Evolutionary conservation across 2,113 vertebrate species (phyloP).

Genomic region (Rhombomys opimus): DNA sequence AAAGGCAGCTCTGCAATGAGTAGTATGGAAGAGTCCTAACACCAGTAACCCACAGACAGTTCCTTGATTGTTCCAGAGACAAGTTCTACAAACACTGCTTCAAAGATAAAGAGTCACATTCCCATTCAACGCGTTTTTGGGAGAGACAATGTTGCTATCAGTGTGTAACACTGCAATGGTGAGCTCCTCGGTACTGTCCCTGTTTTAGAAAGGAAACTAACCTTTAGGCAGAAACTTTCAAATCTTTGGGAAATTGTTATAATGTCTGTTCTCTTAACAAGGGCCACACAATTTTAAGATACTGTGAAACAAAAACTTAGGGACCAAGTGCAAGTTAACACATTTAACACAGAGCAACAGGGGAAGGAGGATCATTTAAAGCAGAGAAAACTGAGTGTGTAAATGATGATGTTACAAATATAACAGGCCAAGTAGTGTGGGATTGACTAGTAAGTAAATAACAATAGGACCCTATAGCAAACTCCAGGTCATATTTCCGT

Average conservation of each 20-base stretch:
- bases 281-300: not conserved
- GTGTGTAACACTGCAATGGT: not conserved
- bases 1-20: not conserved
- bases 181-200: not conserved
- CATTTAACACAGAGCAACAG: conserved; percentile 21
- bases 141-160: not conserved
- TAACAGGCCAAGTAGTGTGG: not conserved
- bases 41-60: not conserved
- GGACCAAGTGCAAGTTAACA: not conserved
- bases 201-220: not conserved
- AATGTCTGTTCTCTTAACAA: not conserved
- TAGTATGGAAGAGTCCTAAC: not conserved
- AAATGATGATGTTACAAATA: not conserved
- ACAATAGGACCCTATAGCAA: not conserved
- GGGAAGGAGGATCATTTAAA: not conserved
- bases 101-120: not conserved
- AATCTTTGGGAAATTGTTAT: not conserved
- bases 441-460: not conserved
- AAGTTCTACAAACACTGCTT: not conserved
- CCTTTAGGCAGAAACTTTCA: conserved; percentile 5
- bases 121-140: not conserved
- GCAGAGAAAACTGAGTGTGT: conserved; percentile 4
- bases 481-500: not conserved
- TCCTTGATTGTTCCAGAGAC: not conserved
- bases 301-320: not conserved